A percentile compares a stretch with the other conserved stretches of the same genome.
phyloP scores from a whole-genome alignment of 2,888 invertebrate species.

The Catocala sponsa region DNA sequence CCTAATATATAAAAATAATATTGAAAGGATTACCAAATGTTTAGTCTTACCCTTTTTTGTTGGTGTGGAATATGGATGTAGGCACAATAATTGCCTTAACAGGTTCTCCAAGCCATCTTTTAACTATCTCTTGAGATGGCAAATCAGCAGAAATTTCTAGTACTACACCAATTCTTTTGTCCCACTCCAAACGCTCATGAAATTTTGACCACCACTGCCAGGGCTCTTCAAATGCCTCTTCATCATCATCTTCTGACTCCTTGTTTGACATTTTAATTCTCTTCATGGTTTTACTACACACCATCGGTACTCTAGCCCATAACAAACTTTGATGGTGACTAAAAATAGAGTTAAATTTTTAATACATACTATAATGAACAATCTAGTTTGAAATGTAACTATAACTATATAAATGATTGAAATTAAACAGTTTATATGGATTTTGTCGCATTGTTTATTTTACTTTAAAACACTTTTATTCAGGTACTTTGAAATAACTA shows the following conservation, averaged over 20 bases:
- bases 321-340: constrained; percentile 84
- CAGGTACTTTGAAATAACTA: too few species aligned
- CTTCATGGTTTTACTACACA: constrained; percentile 67
- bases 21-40: too few species aligned
- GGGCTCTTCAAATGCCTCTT: constrained; percentile 88
- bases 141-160: constrained; percentile 94
- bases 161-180: constrained; percentile 90
- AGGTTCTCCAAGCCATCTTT: constrained; percentile 98
- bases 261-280: constrained; percentile 57
- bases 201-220: constrained; percentile 95
- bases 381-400: too few species aligned
- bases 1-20: too few species aligned
- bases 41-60: constrained; percentile 94
- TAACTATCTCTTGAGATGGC: constrained; percentile 90
- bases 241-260: constrained; percentile 67
- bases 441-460: too few species aligned
- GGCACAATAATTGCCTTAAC: constrained; percentile 94
- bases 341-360: constrained; percentile 38
- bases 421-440: too few species aligned
- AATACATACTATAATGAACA: too few species aligned
- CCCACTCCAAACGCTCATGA: constrained; percentile 87
- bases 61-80: constrained; percentile 95
- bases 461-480: too few species aligned
- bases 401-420: too few species aligned
- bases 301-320: constrained; percentile 92